Percentiles rank a stretch among this genome's conserved stretches.
These are phyloP conservation scores for Pecten maximus DNA, from an alignment of 2,888 invertebrate species.

Conservation along the genomic window DNA sequence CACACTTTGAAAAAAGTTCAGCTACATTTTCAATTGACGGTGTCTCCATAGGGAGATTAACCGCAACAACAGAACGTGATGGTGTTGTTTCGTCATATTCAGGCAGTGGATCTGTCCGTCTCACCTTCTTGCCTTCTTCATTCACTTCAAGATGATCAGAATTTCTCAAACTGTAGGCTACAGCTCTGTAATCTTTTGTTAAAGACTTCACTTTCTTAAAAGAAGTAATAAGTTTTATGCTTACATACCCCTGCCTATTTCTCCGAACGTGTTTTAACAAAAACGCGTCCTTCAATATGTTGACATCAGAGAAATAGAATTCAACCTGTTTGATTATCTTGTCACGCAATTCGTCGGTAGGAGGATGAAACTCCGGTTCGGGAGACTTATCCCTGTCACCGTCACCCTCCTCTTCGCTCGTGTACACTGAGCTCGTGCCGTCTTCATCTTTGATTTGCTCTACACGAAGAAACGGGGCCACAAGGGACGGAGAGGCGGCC, in stretches of 20 bases:
- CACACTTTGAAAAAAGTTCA: conserved; percentile 93
- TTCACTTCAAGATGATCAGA: conserved; percentile 94
- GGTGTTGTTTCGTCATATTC: conserved; percentile 96
- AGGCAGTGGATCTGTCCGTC: conserved; percentile 92
- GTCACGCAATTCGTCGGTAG: conserved; percentile 76
- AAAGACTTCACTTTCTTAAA: conserved; percentile 97
- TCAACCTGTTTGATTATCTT: conserved; percentile 87
- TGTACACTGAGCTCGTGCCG: conserved; percentile 67
- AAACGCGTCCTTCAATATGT: conserved; percentile 97
- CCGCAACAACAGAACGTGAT: conserved; percentile 94
- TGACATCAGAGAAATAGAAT: conserved; percentile 97
- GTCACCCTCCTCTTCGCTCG: conserved; percentile 74
- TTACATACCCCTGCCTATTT: conserved; percentile 97
- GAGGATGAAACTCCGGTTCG: conserved; percentile 72
- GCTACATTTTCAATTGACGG: conserved; percentile 95
- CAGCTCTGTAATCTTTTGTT: conserved; percentile 96
- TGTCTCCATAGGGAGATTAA: conserved; percentile 92
- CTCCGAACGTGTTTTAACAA: conserved; percentile 95
- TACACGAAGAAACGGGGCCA: conserved; percentile 74
- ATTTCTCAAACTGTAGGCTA: conserved; percentile 91
- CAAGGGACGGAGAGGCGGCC: conserved; percentile 50
- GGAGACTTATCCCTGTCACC: conserved; percentile 60
- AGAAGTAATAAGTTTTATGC: conserved; percentile 95
- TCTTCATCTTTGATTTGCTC: conserved; percentile 74
- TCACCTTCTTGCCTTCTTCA: conserved; percentile 93